phyloP scores from a whole-genome alignment of 1,140 invertebrate species.

The Habropoda laboriosa region DNA sequence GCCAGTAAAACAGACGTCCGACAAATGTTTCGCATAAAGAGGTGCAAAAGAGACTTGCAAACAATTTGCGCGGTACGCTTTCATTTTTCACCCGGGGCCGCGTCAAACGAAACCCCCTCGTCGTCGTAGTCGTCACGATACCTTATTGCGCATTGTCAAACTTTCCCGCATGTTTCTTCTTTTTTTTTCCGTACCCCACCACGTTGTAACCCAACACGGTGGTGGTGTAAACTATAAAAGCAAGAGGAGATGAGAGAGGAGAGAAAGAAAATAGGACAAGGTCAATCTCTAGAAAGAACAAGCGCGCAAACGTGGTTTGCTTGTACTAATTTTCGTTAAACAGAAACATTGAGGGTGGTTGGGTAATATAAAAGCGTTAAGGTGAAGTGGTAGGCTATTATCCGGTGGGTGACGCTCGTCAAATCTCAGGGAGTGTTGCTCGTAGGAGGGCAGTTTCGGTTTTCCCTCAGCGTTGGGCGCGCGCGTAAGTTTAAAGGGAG shows the following conservation, averaged over 20 bases:
- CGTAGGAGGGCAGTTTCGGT: constrained; percentile 31
- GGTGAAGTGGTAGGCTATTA: constrained; percentile 22
- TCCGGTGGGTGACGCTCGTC: constrained; percentile 27
- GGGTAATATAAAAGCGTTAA: constrained; percentile 35
- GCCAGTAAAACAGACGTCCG: background rate
- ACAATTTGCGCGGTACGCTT: background rate
- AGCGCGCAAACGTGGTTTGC: background rate
- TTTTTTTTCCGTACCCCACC: no score
- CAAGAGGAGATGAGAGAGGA: no score
- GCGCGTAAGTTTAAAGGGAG: constrained; percentile 58
- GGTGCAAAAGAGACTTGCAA: background rate
- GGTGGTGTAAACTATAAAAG: background rate
- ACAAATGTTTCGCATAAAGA: background rate
- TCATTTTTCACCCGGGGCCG: background rate
- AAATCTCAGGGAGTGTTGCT: constrained; percentile 31
- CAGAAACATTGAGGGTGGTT: constrained; percentile 5
- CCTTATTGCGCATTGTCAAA: constrained; percentile 29
- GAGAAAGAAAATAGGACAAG: constrained; percentile 23
- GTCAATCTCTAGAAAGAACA: background rate
- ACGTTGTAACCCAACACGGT: background rate
- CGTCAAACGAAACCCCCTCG: no score
- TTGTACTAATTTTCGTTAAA: constrained; percentile 31
- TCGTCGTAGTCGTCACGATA: background rate
- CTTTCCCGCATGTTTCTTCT: background rate
- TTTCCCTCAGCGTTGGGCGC: constrained; percentile 1